Evolutionary conservation across 1,140 invertebrate species (phyloP).

Genomic region (Chrysopa pallens): DNA sequence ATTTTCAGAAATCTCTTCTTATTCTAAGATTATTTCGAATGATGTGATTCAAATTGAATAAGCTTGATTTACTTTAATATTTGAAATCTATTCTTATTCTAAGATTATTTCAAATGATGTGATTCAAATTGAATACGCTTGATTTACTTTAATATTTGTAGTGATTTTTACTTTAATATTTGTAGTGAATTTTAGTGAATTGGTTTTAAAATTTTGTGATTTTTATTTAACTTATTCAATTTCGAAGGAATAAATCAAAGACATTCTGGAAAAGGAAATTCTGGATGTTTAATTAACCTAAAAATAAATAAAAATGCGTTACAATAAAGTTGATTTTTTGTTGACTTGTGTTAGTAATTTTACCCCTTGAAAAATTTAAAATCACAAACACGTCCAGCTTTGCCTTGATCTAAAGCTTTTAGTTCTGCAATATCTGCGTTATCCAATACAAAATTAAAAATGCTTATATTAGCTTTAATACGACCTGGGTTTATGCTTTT

Average conservation of each 20-base stretch:
- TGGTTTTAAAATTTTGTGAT: not conserved
- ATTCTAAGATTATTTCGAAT: not conserved
- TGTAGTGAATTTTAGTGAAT: too few species aligned
- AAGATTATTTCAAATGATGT: too few species aligned
- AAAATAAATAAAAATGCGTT: slow-evolving; percentile 16
- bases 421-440: slow-evolving; percentile 31
- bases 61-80: too few species aligned
- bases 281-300: slow-evolving; percentile 41
- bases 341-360: slow-evolving; percentile 1
- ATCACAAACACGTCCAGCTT: slow-evolving; percentile 36
- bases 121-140: too few species aligned
- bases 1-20: too few species aligned
- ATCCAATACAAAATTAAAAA: slow-evolving; percentile 41
- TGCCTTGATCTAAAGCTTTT: slow-evolving; percentile 36
- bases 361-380: slow-evolving; percentile 28
- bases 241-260: slow-evolving; percentile 12
- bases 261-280: slow-evolving; percentile 28
- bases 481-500: slow-evolving; percentile 60
- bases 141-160: too few species aligned
- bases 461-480: slow-evolving; percentile 41
- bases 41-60: too few species aligned
- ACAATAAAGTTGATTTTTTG: not conserved
- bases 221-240: not conserved
- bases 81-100: too few species aligned
- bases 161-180: too few species aligned